phyloP scores from a whole-genome alignment of 2,888 invertebrate species.

The Drosophila anomalata region DNA sequence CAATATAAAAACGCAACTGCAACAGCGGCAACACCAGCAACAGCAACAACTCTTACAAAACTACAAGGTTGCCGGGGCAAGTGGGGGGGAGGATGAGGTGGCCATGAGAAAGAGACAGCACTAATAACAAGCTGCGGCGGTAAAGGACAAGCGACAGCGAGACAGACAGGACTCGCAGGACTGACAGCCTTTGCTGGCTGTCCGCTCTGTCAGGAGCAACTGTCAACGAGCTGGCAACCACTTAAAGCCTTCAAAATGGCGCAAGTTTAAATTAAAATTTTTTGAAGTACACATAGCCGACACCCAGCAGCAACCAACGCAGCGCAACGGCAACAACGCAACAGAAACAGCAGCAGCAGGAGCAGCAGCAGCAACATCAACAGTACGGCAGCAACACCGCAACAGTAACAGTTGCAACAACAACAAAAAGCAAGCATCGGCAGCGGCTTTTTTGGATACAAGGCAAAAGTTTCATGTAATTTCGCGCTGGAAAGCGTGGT shows the following conservation, averaged over 20 bases:
- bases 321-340: constrained; percentile 21
- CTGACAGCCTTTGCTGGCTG: constrained; percentile 45
- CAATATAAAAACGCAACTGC: constrained; percentile 58
- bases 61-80: background rate
- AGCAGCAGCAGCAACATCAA: constrained; percentile 36
- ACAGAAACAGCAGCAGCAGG: constrained; percentile 12
- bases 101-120: constrained; percentile 47
- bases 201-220: constrained; percentile 66
- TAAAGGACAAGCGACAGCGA: constrained; percentile 39
- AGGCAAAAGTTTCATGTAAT: constrained; percentile 75
- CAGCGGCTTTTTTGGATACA: constrained; percentile 65
- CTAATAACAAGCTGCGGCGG: constrained; percentile 74
- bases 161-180: constrained; percentile 35
- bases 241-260: constrained; percentile 80
- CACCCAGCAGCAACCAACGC: constrained; percentile 45
- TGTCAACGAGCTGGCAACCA: constrained; percentile 81
- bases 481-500: constrained; percentile 46
- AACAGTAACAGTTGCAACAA: constrained; percentile 46
- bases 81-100: background rate
- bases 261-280: constrained; percentile 81
- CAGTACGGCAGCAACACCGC: constrained; percentile 36
- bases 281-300: constrained; percentile 72
- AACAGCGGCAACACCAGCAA: constrained; percentile 25
- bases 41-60: constrained; percentile 38
- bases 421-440: constrained; percentile 20